A percentile compares a stretch with the other conserved stretches of the same genome.
phyloP scores from a whole-genome alignment of 2,888 invertebrate genomes.

The Dasypolia templi region DNA sequence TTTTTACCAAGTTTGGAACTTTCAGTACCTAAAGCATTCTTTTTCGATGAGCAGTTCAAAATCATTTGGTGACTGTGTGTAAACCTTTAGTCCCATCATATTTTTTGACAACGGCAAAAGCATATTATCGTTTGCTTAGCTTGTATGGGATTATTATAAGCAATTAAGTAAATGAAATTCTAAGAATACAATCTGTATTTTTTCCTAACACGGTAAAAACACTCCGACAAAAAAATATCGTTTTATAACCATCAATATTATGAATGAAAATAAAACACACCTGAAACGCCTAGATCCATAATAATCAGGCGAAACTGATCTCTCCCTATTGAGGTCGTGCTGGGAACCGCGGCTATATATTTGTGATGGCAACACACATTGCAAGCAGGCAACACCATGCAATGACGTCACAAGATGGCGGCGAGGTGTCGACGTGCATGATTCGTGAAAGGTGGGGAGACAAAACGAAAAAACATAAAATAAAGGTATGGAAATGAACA shows the following conservation, averaged over 20 bases:
- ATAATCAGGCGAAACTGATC: slow-evolving; percentile 94
- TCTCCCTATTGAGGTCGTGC: slow-evolving; percentile 92
- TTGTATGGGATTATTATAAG: not conserved
- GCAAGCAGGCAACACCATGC: slow-evolving; percentile 82
- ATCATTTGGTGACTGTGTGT: not conserved
- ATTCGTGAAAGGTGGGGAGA: slow-evolving; percentile 72
- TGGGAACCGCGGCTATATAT: slow-evolving; percentile 92
- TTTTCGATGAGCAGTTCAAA: not conserved
- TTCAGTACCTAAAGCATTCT: not conserved
- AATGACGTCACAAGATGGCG: slow-evolving; percentile 87
- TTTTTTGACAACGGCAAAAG: not conserved
- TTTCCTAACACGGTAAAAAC: slow-evolving; percentile 20
- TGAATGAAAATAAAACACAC: slow-evolving; percentile 88
- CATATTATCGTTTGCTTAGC: not conserved
- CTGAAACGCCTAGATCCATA: slow-evolving; percentile 94
- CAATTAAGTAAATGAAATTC: too few relatives aligned
- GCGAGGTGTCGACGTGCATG: slow-evolving; percentile 75
- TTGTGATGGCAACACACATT: slow-evolving; percentile 71
- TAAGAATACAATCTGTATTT: not conserved
- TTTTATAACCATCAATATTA: slow-evolving; percentile 3
- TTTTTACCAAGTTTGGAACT: slow-evolving; percentile 22
- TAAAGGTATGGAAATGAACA: slow-evolving; percentile 67
- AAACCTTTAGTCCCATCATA: not conserved
- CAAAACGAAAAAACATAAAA: slow-evolving; percentile 70
- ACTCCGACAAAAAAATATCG: slow-evolving; percentile 2